Evolutionary conservation across 1,140 invertebrate species (phyloP).

Genomic region (Papilio machaon): DNA sequence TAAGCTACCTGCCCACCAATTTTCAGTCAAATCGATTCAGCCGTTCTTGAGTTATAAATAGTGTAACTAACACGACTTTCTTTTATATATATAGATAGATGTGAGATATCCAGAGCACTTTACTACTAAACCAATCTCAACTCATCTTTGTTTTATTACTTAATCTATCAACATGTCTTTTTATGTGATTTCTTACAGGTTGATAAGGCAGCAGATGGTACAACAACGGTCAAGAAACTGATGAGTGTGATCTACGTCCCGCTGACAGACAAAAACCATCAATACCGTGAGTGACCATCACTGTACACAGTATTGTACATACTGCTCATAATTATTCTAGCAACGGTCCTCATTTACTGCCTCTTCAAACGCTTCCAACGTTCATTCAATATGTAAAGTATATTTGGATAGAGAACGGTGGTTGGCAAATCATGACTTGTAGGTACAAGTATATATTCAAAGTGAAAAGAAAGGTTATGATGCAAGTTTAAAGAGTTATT

Average conservation of each 20-base stretch:
- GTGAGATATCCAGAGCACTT: neutral
- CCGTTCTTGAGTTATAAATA: no score
- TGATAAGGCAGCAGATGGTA: slow-evolving; percentile 93
- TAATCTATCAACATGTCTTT: neutral
- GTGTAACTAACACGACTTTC: no score
- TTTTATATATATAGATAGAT: no score
- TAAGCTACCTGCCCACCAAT: no score
- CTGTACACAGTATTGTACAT: slow-evolving; percentile 17
- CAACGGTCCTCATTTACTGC: slow-evolving; percentile 23
- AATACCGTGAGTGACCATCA: slow-evolving; percentile 73
- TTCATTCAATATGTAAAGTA: slow-evolving; percentile 2
- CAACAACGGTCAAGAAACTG: slow-evolving; percentile 88
- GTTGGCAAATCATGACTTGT: neutral
- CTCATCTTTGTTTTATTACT: no score
- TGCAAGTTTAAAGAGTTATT: no score
- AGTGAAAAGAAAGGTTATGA: neutral
- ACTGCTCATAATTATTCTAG: slow-evolving; percentile 20
- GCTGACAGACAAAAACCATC: slow-evolving; percentile 89
- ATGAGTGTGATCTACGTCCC: slow-evolving; percentile 99
- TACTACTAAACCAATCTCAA: neutral
- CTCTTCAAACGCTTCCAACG: slow-evolving; percentile 25
- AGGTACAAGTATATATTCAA: neutral
- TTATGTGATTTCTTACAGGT: slow-evolving; percentile 82
- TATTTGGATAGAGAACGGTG: neutral
- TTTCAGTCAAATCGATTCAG: no score